Conservation (phyloP, 2,888 invertebrate species). For the Hemaris fuciformis region DNA sequence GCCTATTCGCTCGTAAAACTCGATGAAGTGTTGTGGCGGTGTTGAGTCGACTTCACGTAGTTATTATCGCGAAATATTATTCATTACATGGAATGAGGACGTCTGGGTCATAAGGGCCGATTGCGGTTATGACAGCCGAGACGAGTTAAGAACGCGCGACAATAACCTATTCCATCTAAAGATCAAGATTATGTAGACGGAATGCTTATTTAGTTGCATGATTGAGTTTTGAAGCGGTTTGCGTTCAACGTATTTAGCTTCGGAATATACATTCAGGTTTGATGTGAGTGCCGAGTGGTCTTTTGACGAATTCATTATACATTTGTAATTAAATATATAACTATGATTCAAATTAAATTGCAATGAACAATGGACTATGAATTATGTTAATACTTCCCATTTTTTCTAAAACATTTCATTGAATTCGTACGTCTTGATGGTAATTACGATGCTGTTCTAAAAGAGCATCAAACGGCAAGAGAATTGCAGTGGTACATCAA, state of each 20-base stretch:
- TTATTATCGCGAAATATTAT: constrained; percentile 48
- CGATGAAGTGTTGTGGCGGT: constrained; percentile 35
- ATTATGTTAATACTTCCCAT: no score
- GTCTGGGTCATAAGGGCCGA: constrained; percentile 42
- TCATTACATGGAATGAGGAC: constrained; percentile 56
- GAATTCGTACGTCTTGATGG: no score
- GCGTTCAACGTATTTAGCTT: neutral
- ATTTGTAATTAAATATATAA: no score
- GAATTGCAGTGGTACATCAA: no score
- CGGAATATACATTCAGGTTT: no score
- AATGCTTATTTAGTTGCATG: neutral
- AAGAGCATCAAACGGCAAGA: no score
- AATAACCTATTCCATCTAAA: constrained; percentile 7
- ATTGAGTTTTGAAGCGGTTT: neutral
- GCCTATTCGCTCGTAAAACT: constrained; percentile 43
- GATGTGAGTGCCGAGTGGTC: no score
- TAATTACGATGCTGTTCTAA: no score
- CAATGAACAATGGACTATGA: no score
- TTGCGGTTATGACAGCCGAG: constrained; percentile 32
- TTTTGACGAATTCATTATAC: no score
- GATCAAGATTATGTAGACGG: constrained; percentile 10
- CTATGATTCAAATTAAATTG: no score
- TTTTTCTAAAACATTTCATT: no score
- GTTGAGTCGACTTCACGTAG: constrained; percentile 35
- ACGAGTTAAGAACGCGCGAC: constrained; percentile 11